Percentiles rank a stretch among this genome's conserved stretches.
Conservation (phyloP, 2,888 invertebrate genomes). For the Diabrotica balteata region DNA sequence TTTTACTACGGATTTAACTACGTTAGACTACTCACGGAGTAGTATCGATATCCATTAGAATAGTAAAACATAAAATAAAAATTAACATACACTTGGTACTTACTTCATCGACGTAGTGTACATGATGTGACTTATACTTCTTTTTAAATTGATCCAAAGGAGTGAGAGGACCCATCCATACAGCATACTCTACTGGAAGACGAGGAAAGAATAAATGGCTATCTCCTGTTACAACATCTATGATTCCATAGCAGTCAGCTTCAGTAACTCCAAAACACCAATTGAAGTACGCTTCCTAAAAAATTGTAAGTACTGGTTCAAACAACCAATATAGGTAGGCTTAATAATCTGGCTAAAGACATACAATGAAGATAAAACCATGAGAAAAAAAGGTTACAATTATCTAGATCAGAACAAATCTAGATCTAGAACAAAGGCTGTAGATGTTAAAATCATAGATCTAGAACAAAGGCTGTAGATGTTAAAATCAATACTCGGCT, state of each 20-base stretch:
- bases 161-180: slow-evolving; percentile 92
- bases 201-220: slow-evolving; percentile 85
- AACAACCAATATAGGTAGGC: not conserved
- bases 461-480: no score
- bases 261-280: slow-evolving; percentile 94
- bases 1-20: no score
- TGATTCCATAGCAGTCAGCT: slow-evolving; percentile 86
- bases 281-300: slow-evolving; percentile 93
- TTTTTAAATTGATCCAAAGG: slow-evolving; percentile 75
- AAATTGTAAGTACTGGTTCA: not conserved
- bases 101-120: slow-evolving; percentile 81
- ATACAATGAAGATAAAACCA: no score
- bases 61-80: slow-evolving; percentile 9
- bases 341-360: not conserved
- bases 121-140: slow-evolving; percentile 85
- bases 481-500: no score
- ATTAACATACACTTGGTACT: not conserved
- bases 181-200: slow-evolving; percentile 83
- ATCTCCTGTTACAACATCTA: slow-evolving; percentile 75
- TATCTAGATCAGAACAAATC: no score
- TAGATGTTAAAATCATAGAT: no score
- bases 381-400: not conserved
- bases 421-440: no score
- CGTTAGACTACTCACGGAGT: no score
- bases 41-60: no score